Base-by-base conservation (phyloP, 2,888 invertebrate species). In the Conistra vaccinii region DNA sequence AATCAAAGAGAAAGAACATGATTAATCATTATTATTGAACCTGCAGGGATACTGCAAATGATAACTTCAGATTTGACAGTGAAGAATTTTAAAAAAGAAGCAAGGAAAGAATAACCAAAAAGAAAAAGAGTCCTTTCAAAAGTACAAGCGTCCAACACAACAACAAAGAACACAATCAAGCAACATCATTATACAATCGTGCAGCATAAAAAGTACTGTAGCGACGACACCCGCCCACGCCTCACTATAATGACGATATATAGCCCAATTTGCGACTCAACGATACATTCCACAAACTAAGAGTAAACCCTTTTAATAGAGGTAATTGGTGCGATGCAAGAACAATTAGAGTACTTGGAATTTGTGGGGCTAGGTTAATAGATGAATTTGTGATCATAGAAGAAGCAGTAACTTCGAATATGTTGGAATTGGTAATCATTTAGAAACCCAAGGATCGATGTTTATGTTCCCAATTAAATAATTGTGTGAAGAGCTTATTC, bases 261-360 rank as follows among this genome's bases (percentile, higher is more conserved):
- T 92, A 86, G 90, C 89, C 91, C 93, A 93, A 93, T 93, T 94
- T 92, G 92, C 92, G 91, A 90, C 90, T 92, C 89, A 92, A 90
- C 89, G 90, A 89, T 89, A 92, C 90, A 91, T 90, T 91, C 88
- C 87, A 89, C 84, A 89, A 87, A 85, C 83, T 76, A 84, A 83
- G 81, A 85, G 73, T 81, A 83, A 85, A 89, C 88, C 90, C 90
- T 91, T 91, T 91, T 93, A 94, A 93, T 94, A 93, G 92, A 93
- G 87, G 90, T 94, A 95, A 95, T 94, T 93, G 93, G 90, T 89
- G 85, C 87, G 87, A 89, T 65, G 90, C 90, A 91, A 91, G 91
- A 91, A 90, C 89, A 93, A 94, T 94, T 94, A 94, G 55, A 66
- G 88, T 85, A 88, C 84, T 87, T 81, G 82, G 77, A 84, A 89